A percentile compares a stretch with the other conserved stretches of the same genome.
These are phyloP conservation scores for Orthonychiurus folsomi DNA, from an alignment of 2,888 invertebrate genomes.

Conservation along the genomic window DNA sequence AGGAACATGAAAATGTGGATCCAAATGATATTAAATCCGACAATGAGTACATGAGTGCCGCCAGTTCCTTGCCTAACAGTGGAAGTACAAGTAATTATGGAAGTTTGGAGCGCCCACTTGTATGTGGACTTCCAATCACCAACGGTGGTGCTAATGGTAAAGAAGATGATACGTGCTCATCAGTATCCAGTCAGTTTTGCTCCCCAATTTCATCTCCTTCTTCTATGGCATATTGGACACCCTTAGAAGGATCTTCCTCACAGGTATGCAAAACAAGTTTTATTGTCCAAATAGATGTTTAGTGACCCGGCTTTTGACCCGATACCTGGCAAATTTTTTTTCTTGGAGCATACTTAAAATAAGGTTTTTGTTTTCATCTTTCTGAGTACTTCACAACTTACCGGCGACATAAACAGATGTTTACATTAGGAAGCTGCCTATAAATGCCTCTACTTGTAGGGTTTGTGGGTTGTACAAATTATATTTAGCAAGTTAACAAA, in stretches of 20 bases:
- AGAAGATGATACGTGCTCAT: conserved; percentile 27
- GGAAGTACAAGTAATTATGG: conserved; percentile 27
- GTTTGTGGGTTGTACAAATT: too few species aligned
- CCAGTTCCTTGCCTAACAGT: conserved; percentile 33
- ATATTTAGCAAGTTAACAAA: too few species aligned
- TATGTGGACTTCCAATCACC: conserved; percentile 21
- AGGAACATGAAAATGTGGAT: conserved; percentile 7
- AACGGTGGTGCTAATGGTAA: conserved; percentile 17
- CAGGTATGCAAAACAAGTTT: too few species aligned
- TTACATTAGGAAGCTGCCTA: too few species aligned
- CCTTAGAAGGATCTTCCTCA: conserved; percentile 38
- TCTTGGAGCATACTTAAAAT: too few species aligned
- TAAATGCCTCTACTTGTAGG: too few species aligned
- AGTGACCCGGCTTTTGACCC: too few species aligned
- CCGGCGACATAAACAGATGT: too few species aligned
- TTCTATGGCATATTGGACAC: conserved; percentile 35
- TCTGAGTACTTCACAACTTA: too few species aligned
- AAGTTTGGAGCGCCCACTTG: conserved; percentile 37
- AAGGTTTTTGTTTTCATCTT: too few species aligned
- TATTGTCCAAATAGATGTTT: too few species aligned
- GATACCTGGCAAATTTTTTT: too few species aligned
- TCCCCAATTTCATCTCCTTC: conserved; percentile 38
- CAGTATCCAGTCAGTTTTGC: conserved; percentile 33
- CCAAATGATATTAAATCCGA: conserved; percentile 12
- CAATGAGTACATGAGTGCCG: conserved; percentile 9